Percentiles rank a stretch among this genome's conserved stretches.
Conservation (phyloP, 2,113 vertebrate genomes). For the Baryphthengus martii region DNA sequence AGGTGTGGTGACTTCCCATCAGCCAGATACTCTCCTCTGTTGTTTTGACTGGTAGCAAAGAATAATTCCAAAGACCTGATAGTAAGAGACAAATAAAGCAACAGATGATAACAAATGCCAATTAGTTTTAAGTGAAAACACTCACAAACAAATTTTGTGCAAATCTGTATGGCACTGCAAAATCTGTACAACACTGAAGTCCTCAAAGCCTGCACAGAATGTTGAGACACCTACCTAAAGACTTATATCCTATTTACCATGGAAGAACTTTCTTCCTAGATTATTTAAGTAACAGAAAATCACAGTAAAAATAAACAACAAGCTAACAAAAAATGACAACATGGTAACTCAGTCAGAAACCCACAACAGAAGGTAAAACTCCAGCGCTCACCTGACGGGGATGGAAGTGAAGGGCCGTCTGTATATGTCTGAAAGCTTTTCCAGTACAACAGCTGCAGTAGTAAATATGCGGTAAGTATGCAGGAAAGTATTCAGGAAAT, state of each 20-base stretch:
- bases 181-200: neutral
- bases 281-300: neutral
- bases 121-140: neutral
- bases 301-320: neutral
- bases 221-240: neutral
- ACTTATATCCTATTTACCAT: neutral
- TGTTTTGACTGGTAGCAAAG: conserved; percentile 92
- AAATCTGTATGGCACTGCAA: neutral
- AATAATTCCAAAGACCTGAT: conserved; percentile 94
- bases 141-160: neutral
- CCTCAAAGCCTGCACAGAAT: neutral
- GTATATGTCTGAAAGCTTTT: conserved; percentile 95
- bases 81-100: neutral
- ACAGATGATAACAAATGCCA: neutral
- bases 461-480: conserved; percentile 99
- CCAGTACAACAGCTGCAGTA: conserved; percentile 87
- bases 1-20: conserved; percentile 92
- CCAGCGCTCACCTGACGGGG: conserved; percentile 81
- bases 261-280: neutral
- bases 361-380: neutral
- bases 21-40: conserved; percentile 82
- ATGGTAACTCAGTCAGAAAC: accelerated
- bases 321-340: accelerated
- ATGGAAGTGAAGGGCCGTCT: conserved; percentile 96
- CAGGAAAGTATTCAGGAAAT: conserved; percentile 98